Evolutionary conservation across 2,888 invertebrate species (phyloP).

Genomic region (Euphydryas editha): DNA sequence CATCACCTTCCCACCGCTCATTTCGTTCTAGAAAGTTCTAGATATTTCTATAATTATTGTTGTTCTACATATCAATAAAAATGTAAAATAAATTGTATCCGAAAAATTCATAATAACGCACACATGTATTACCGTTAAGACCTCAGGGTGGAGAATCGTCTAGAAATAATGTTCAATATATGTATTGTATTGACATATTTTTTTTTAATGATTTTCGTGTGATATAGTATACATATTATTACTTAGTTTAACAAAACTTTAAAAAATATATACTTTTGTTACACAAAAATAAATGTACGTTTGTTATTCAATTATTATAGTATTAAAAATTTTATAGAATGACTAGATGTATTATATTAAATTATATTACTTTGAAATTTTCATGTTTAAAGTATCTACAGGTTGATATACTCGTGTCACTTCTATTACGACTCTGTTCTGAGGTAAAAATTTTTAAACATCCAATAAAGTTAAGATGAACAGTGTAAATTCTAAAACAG

Average conservation of each 20-base stretch:
- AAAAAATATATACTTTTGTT: too few relatives aligned
- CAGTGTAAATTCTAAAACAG: not conserved
- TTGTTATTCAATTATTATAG: too few relatives aligned
- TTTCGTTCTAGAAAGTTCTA: not conserved
- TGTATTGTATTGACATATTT: not conserved
- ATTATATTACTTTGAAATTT: not conserved
- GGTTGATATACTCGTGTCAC: not conserved
- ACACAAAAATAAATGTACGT: not conserved
- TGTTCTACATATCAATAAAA: conserved; percentile 28
- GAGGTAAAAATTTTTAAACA: not conserved
- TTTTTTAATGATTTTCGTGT: not conserved
- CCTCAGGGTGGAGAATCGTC: conserved; percentile 1
- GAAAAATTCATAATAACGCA: not conserved
- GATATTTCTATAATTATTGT: conserved; percentile 2
- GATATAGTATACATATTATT: not conserved
- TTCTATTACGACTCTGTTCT: conserved; percentile 10
- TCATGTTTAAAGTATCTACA: conserved; percentile 1
- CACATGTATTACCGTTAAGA: not conserved
- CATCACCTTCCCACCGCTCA: conserved; percentile 15
- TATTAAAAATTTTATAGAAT: not conserved
- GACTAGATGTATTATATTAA: not conserved
- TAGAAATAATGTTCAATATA: not conserved
- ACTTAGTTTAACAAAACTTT: too few relatives aligned
- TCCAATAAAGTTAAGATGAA: not conserved
- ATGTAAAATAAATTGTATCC: conserved; percentile 11